These are phyloP conservation scores for Molossus molossus DNA, from an alignment of 2,797 vertebrate genomes.

Conservation along the genomic window DNA sequence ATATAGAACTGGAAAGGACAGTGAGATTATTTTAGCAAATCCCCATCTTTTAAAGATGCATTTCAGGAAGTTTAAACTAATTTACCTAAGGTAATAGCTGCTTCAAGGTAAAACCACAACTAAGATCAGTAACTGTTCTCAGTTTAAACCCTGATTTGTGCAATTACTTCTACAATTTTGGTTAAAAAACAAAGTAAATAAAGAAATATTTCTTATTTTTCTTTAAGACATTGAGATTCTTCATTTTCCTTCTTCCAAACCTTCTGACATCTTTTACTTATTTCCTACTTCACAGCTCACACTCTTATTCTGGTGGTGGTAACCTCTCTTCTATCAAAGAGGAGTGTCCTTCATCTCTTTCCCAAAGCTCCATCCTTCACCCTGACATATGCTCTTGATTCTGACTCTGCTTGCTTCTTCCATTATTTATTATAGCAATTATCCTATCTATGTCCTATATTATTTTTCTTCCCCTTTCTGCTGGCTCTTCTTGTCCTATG, in stretches of 20 bases:
- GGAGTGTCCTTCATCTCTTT: background rate
- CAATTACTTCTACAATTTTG: background rate
- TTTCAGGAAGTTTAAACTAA: slow-evolving; percentile 46
- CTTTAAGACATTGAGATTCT: slow-evolving; percentile 6
- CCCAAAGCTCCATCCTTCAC: background rate
- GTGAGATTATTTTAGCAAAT: slow-evolving; percentile 35
- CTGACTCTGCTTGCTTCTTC: background rate
- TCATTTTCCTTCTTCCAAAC: background rate
- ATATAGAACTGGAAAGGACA: slow-evolving; percentile 4
- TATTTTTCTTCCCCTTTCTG: slow-evolving; percentile 13
- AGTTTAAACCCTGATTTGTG: slow-evolving; percentile 44
- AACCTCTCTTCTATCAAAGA: background rate
- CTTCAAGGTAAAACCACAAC: slow-evolving; percentile 35
- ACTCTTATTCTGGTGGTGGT: background rate
- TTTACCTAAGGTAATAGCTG: background rate
- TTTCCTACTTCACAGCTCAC: background rate
- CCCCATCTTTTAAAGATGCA: slow-evolving; percentile 36
- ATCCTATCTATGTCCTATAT: background rate
- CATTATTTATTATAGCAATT: background rate
- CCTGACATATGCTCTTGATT: background rate
- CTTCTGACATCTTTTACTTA: background rate
- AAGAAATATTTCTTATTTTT: background rate
- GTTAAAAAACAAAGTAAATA: slow-evolving; percentile 40
- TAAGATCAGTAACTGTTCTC: background rate
- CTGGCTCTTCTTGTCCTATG: background rate